Percentiles rank a stretch among this genome's conserved stretches.
Conservation (phyloP, 2,888 invertebrate genomes). For the Apamea crenata region DNA sequence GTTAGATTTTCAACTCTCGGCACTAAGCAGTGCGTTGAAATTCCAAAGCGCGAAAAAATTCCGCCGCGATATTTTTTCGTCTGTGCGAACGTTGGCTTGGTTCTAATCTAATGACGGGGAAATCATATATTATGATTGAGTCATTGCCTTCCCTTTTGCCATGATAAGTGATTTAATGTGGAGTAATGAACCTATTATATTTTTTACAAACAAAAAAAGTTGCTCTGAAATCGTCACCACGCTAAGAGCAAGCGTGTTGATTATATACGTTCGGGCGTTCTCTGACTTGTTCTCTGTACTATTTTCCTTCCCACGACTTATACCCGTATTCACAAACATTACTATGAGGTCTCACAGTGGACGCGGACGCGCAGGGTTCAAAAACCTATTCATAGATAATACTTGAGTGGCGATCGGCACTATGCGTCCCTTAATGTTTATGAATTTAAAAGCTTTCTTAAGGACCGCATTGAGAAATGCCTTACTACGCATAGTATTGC, state of each 20-base stretch:
- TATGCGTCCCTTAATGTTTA: no score
- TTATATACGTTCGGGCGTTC: background rate
- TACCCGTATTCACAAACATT: no score
- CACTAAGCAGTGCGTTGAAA: background rate
- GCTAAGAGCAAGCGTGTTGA: background rate
- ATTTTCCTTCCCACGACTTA: background rate
- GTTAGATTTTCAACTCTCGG: background rate
- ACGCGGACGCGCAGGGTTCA: no score
- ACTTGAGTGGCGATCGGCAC: no score
- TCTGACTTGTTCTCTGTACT: background rate
- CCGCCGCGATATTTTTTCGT: background rate
- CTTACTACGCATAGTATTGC: no score
- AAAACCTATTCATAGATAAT: no score
- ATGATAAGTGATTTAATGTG: conserved; percentile 24
- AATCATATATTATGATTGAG: conserved; percentile 49
- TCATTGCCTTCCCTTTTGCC: conserved; percentile 34
- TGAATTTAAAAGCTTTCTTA: no score
- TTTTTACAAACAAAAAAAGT: background rate
- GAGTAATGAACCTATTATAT: conserved; percentile 11
- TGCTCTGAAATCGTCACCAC: background rate
- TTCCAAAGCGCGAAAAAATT: background rate
- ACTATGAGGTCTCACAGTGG: no score
- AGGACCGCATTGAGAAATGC: no score
- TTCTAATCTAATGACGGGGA: conserved; percentile 44
- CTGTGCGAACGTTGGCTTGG: background rate